A percentile compares a stretch with the other conserved stretches of the same genome.
phyloP scores from a whole-genome alignment of 2,113 vertebrate species.

The Strigops habroptila region DNA sequence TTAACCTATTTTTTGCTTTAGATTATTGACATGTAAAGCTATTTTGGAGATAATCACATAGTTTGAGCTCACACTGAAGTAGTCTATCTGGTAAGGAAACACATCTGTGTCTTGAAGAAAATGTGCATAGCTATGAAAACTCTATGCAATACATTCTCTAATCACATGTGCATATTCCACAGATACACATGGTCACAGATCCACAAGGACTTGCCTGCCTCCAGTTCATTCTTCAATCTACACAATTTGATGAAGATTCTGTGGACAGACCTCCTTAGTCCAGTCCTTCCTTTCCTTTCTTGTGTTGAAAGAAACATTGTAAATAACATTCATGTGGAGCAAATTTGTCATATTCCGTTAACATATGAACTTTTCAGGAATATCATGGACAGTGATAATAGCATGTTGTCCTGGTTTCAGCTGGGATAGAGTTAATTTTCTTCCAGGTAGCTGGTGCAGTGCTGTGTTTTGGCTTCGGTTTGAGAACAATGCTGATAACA shows the following conservation, averaged over 20 bases:
- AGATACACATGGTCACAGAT: neutral
- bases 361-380: neutral
- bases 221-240: neutral
- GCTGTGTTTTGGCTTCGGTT: no score
- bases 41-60: neutral
- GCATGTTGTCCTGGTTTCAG: neutral
- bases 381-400: neutral
- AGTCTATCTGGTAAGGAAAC: neutral
- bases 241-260: neutral
- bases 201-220: neutral
- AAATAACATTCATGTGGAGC: neutral
- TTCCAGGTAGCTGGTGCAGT: neutral
- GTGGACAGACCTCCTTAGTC: neutral
- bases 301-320: neutral
- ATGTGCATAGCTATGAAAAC: neutral
- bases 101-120: neutral
- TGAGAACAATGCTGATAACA: no score
- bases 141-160: neutral
- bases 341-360: neutral
- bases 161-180: accelerated
- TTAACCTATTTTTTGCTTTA: neutral
- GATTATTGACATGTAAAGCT: neutral
- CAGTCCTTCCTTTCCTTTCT: neutral
- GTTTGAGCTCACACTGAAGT: neutral
- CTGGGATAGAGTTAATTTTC: neutral